A percentile compares a stretch with the other conserved stretches of the same genome.
These are phyloP conservation scores for Nasonia giraulti DNA, from an alignment of 1,140 invertebrate genomes.

Conservation along the genomic window DNA sequence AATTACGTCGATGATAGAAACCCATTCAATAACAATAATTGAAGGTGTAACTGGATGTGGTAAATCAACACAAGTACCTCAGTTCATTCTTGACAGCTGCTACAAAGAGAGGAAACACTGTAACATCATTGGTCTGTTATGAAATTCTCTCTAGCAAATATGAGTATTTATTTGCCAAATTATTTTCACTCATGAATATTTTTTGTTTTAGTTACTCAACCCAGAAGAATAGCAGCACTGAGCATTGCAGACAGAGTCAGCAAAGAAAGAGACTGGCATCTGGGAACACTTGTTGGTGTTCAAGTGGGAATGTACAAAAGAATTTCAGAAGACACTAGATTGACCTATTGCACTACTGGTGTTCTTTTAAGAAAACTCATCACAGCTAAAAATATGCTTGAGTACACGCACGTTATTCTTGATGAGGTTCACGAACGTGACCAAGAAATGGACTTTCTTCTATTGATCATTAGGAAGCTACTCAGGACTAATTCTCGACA, in stretches of 20 bases:
- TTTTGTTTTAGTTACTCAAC: slow-evolving; percentile 83
- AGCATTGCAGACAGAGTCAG: slow-evolving; percentile 86
- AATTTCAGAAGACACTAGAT: slow-evolving; percentile 81
- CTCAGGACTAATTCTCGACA: slow-evolving; percentile 81
- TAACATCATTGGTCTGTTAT: slow-evolving; percentile 80
- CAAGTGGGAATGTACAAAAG: slow-evolving; percentile 82
- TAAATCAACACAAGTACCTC: slow-evolving; percentile 90
- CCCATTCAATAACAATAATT: slow-evolving; percentile 85
- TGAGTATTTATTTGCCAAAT: slow-evolving; percentile 26
- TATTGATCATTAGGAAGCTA: slow-evolving; percentile 89
- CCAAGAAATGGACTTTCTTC: slow-evolving; percentile 93
- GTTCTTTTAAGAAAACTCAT: slow-evolving; percentile 85
- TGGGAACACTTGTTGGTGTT: slow-evolving; percentile 89
- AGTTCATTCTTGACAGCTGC: slow-evolving; percentile 89
- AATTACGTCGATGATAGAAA: slow-evolving; percentile 79
- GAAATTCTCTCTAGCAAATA: slow-evolving; percentile 17
- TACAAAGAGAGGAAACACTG: slow-evolving; percentile 77
- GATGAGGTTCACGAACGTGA: slow-evolving; percentile 98
- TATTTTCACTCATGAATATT: slow-evolving; percentile 29
- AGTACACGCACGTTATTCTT: slow-evolving; percentile 92
- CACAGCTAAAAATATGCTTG: slow-evolving; percentile 75
- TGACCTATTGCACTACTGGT: slow-evolving; percentile 92
- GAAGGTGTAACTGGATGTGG: slow-evolving; percentile 91
- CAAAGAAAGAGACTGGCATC: slow-evolving; percentile 83
- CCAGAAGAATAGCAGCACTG: slow-evolving; percentile 88